These are phyloP conservation scores for Lithobates sylvaticus DNA, from an alignment of 2,797 vertebrate species.

Conservation along the genomic window DNA sequence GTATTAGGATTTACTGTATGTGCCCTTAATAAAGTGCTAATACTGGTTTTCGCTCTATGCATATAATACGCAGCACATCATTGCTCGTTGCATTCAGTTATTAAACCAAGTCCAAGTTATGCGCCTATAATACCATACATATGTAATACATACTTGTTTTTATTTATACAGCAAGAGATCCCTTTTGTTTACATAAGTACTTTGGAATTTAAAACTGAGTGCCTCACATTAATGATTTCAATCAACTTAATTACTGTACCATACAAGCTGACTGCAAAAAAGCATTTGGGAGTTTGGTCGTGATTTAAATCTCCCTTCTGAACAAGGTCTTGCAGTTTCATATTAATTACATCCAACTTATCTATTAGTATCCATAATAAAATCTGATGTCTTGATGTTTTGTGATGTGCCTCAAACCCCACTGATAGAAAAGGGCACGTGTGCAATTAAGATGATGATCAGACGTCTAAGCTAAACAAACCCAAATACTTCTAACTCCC, in stretches of 20 bases:
- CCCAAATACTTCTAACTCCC: slow-evolving; percentile 6
- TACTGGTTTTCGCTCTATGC: too few relatives aligned
- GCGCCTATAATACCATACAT: not conserved
- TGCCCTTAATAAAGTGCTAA: too few relatives aligned
- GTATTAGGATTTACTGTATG: too few relatives aligned
- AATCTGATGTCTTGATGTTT: slow-evolving; percentile 54
- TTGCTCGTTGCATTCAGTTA: too few relatives aligned
- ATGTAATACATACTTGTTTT: not conserved
- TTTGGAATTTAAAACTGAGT: not conserved
- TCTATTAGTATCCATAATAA: slow-evolving; percentile 50
- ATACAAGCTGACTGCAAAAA: slow-evolving; percentile 34
- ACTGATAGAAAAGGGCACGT: slow-evolving; percentile 18
- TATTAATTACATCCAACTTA: slow-evolving; percentile 57
- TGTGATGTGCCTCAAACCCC: slow-evolving; percentile 28
- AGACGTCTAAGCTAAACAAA: slow-evolving; percentile 17
- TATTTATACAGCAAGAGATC: not conserved
- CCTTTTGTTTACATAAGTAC: not conserved
- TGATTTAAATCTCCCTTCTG: slow-evolving; percentile 43
- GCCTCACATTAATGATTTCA: slow-evolving; percentile 7
- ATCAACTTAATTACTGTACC: slow-evolving; percentile 44
- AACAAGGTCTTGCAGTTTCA: slow-evolving; percentile 16
- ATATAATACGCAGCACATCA: too few relatives aligned
- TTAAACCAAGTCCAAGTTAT: too few relatives aligned
- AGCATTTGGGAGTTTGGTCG: slow-evolving; percentile 37
- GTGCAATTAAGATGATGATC: slow-evolving; percentile 45